These are phyloP conservation scores for Drosophila pegasa DNA, from an alignment of 2,888 invertebrate species.

Conservation along the genomic window DNA sequence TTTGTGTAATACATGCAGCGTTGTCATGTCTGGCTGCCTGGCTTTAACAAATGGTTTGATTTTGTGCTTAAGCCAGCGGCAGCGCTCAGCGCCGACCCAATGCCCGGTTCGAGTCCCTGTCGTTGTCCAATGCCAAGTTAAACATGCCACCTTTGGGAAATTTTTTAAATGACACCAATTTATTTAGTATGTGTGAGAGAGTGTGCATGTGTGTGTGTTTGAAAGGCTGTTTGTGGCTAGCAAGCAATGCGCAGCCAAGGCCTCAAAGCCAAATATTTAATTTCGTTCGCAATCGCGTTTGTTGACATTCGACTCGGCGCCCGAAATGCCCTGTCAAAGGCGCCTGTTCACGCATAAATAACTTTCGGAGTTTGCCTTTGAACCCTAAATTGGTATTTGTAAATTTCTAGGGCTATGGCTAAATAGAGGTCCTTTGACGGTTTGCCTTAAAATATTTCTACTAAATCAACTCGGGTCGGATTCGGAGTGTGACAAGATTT, in stretches of 20 bases:
- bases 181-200: slow-evolving; percentile 61
- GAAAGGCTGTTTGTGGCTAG: slow-evolving; percentile 27
- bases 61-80: slow-evolving; percentile 67
- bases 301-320: slow-evolving; percentile 60
- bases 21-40: slow-evolving; percentile 70
- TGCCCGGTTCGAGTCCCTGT: slow-evolving; percentile 24
- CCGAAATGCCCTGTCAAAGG: slow-evolving; percentile 61
- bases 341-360: slow-evolving; percentile 74
- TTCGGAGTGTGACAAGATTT: neutral
- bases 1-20: slow-evolving; percentile 68
- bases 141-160: slow-evolving; percentile 76
- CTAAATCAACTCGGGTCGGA: neutral
- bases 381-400: slow-evolving; percentile 42
- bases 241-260: slow-evolving; percentile 55
- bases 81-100: slow-evolving; percentile 14
- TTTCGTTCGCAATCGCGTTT: slow-evolving; percentile 55
- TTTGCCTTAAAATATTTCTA: neutral
- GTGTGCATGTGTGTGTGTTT: slow-evolving; percentile 9
- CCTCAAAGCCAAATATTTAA: slow-evolving; percentile 68
- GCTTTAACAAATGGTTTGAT: slow-evolving; percentile 76
- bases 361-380: slow-evolving; percentile 56
- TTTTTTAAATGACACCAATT: slow-evolving; percentile 76
- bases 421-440: neutral
- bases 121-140: slow-evolving; percentile 46
- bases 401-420: slow-evolving; percentile 5